phyloP scores from a whole-genome alignment of 2,888 invertebrate species.

The Micoletzkya japonica region DNA sequence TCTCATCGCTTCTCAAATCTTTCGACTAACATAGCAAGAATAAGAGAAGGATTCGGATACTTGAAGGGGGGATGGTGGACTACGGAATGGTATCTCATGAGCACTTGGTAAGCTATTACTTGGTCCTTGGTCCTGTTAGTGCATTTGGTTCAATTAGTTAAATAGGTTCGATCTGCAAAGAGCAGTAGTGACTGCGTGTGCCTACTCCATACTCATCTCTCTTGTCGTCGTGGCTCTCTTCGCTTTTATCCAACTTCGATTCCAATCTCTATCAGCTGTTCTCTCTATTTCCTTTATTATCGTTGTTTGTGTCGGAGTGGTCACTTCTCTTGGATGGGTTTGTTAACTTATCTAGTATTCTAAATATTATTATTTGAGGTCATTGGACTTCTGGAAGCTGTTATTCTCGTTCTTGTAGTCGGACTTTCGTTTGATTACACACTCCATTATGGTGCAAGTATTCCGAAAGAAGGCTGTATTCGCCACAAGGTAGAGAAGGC shows the following conservation, averaged over 20 bases:
- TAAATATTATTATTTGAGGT: constrained; percentile 35
- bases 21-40: not conserved
- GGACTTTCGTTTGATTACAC: constrained; percentile 63
- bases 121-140: no score
- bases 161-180: constrained; percentile 58
- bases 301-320: constrained; percentile 50
- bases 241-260: constrained; percentile 48
- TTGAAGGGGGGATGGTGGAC: constrained; percentile 52
- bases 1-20: constrained; percentile 29
- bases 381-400: constrained; percentile 61
- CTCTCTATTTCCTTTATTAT: constrained; percentile 56
- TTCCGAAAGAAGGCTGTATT: constrained; percentile 33
- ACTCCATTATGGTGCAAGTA: constrained; percentile 61
- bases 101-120: constrained; percentile 37
- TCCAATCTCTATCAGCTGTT: constrained; percentile 52
- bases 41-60: constrained; percentile 10
- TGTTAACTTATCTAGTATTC: not conserved
- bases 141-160: not conserved
- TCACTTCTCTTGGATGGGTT: constrained; percentile 54
- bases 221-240: constrained; percentile 57
- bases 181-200: constrained; percentile 59
- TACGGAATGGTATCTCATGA: constrained; percentile 58
- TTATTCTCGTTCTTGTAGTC: constrained; percentile 61
- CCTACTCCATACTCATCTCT: constrained; percentile 50
- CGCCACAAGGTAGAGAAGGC: not conserved